Conservation (phyloP, 2,888 invertebrate genomes). For the Campopleginae sp. region DNA sequence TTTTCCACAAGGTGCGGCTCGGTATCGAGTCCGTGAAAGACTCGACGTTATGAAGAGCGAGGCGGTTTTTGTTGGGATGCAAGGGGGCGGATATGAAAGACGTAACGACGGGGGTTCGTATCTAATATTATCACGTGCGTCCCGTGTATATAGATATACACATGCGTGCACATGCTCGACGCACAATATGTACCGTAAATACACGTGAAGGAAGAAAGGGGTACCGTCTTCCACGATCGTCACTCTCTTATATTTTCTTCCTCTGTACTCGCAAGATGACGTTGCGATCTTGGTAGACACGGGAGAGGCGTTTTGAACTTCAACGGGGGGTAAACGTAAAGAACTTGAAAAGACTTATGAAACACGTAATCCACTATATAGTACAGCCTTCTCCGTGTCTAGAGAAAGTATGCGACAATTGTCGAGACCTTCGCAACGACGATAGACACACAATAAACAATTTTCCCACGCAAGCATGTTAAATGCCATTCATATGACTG, state of each 20-base stretch:
- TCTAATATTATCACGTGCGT: slow-evolving; percentile 75
- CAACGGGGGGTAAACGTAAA: slow-evolving; percentile 76
- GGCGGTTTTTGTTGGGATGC: slow-evolving; percentile 65
- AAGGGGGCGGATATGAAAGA: slow-evolving; percentile 62
- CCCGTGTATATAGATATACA: slow-evolving; percentile 73
- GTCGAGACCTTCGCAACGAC: background rate
- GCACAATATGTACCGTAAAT: slow-evolving; percentile 34
- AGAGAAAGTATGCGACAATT: slow-evolving; percentile 12
- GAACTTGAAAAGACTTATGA: slow-evolving; percentile 49
- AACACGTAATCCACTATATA: slow-evolving; percentile 33
- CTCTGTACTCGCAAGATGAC: slow-evolving; percentile 73
- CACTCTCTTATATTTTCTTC: slow-evolving; percentile 16
- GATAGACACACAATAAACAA: background rate
- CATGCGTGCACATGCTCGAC: slow-evolving; percentile 2
- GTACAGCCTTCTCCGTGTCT: slow-evolving; percentile 17
- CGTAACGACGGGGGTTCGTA: slow-evolving; percentile 66
- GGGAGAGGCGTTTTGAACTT: slow-evolving; percentile 81
- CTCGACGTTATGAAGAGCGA: slow-evolving; percentile 47
- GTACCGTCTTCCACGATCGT: slow-evolving; percentile 38
- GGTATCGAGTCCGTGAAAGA: slow-evolving; percentile 43
- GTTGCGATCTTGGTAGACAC: slow-evolving; percentile 77
- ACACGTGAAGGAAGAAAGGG: slow-evolving; percentile 38
- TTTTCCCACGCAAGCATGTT: background rate
- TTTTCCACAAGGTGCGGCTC: slow-evolving; percentile 61
- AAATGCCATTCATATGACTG: too few relatives aligned